A percentile compares a stretch with the other conserved stretches of the same genome.
phyloP scores from a whole-genome alignment of 2,797 vertebrate genomes.

The Podarcis lilfordi region DNA sequence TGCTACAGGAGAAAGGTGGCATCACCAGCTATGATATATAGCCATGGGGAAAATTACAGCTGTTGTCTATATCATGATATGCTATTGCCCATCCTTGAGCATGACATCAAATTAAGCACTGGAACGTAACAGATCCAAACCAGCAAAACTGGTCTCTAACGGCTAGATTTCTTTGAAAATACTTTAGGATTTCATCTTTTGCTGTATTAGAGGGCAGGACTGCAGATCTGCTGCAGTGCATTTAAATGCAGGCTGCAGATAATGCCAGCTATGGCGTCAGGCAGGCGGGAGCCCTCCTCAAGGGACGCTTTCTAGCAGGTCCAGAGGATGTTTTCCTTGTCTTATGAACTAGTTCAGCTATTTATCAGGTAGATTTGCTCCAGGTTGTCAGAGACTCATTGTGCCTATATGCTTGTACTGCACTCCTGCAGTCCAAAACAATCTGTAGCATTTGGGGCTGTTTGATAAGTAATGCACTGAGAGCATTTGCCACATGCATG shows the following conservation, averaged over 20 bases:
- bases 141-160: neutral
- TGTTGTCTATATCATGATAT: neutral
- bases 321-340: neutral
- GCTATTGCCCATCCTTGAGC: neutral
- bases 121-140: neutral
- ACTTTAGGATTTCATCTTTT: neutral
- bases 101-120: neutral
- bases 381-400: neutral
- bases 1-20: neutral
- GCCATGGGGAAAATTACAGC: neutral
- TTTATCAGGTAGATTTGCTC: neutral
- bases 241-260: slow-evolving; percentile 36
- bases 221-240: slow-evolving; percentile 31
- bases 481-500: neutral
- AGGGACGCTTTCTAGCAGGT: neutral
- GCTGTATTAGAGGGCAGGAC: slow-evolving; percentile 3
- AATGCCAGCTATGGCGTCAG: slow-evolving; percentile 1
- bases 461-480: neutral
- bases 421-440: neutral
- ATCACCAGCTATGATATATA: neutral
- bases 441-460: neutral
- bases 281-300: neutral
- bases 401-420: neutral
- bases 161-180: neutral
- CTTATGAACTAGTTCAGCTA: neutral